Conservation (phyloP, 1,140 invertebrate species). For the Macrostomum lignano region DNA sequence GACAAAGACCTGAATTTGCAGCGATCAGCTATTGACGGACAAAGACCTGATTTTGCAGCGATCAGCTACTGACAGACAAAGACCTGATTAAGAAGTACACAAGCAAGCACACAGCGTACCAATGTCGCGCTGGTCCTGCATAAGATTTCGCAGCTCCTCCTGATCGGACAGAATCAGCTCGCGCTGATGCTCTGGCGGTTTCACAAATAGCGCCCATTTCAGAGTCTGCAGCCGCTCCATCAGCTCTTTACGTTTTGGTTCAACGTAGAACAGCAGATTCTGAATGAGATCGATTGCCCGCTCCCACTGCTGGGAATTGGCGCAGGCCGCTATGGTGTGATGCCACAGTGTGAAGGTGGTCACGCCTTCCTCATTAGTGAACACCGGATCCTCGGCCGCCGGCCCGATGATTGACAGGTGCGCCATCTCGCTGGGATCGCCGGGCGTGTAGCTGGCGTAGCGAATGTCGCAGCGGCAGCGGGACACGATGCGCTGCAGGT, state of each 20-base stretch:
- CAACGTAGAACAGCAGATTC: constrained; percentile 75
- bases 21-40: too few relatives aligned
- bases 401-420: too few relatives aligned
- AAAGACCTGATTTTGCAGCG: too few relatives aligned
- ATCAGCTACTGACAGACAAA: too few relatives aligned
- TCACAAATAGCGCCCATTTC: constrained; percentile 64
- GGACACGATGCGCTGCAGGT: constrained; percentile 77
- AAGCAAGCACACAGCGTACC: too few relatives aligned
- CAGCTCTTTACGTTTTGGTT: constrained; percentile 60
- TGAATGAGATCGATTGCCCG: constrained; percentile 90
- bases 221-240: constrained; percentile 58
- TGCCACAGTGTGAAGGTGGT: constrained; percentile 92
- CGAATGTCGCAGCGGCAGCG: constrained; percentile 89
- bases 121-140: too few relatives aligned
- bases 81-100: too few relatives aligned
- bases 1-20: too few relatives aligned
- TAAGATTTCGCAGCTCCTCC: constrained; percentile 57
- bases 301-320: constrained; percentile 51
- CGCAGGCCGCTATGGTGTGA: constrained; percentile 79
- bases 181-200: constrained; percentile 58
- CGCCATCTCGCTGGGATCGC: too few relatives aligned
- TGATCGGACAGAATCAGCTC: constrained; percentile 65
- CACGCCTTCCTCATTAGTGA: constrained; percentile 50
- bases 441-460: constrained; percentile 74
- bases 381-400: too few relatives aligned